Conservation (phyloP, 2,113 vertebrate species). For the Odocoileus virginianus region DNA sequence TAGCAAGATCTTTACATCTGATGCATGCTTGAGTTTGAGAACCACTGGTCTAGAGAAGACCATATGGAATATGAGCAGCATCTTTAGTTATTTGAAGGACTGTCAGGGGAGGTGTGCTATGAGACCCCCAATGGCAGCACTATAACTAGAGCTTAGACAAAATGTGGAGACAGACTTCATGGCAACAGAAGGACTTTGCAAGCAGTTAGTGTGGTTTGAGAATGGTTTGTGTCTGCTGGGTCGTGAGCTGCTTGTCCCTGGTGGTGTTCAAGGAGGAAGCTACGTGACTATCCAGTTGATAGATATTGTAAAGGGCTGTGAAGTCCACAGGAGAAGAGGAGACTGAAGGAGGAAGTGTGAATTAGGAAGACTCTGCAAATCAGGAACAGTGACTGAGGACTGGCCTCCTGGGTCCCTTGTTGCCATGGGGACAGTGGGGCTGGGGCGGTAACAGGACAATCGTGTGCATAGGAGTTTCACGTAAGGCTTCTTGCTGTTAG, state of each 20-base stretch:
- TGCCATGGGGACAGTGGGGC: background rate
- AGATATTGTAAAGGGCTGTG: background rate
- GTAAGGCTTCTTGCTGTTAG: background rate
- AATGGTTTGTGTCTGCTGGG: background rate
- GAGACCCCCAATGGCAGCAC: background rate
- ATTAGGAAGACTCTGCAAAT: background rate
- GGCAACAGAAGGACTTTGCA: background rate
- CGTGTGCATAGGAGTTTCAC: background rate
- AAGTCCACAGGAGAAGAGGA: background rate
- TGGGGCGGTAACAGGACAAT: background rate
- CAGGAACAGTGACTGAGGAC: background rate
- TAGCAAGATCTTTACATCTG: background rate
- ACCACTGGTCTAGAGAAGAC: background rate
- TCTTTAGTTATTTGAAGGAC: background rate
- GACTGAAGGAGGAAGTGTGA: conserved; percentile 4
- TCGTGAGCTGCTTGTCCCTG: background rate
- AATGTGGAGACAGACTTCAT: background rate
- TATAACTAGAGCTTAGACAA: background rate
- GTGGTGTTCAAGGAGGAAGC: background rate
- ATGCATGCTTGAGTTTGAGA: background rate
- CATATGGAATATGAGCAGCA: background rate
- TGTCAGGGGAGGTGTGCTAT: background rate
- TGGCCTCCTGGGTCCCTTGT: background rate
- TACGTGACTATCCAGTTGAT: background rate
- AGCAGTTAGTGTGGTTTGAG: background rate